Conservation (phyloP, 2,113 vertebrate genomes). For the Delphinus delphis region DNA sequence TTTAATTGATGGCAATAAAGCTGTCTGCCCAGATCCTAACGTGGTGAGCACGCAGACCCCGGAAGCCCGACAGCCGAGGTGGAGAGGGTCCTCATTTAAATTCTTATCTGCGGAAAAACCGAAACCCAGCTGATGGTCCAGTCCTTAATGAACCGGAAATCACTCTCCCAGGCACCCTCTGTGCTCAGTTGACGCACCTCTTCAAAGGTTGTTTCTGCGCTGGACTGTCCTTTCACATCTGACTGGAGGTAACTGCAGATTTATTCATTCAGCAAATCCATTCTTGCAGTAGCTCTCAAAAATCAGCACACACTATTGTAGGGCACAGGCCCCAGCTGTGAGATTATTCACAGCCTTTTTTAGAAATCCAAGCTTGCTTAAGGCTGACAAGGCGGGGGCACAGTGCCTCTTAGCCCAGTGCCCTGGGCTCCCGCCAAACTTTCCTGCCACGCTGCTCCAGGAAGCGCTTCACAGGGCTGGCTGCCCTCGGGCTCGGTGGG, state of each 20-base stretch:
- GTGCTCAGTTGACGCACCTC: conserved; percentile 56
- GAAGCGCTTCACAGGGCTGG: background rate
- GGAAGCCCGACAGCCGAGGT: background rate
- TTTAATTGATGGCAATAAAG: conserved; percentile 65
- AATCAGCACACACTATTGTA: conserved; percentile 75
- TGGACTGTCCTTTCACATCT: conserved; percentile 61
- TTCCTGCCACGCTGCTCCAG: background rate
- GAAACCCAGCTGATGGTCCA: background rate
- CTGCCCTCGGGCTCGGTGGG: background rate
- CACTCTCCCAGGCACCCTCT: conserved; percentile 4
- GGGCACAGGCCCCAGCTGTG: conserved; percentile 70
- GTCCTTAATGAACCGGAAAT: conserved; percentile 52
- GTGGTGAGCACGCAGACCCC: background rate
- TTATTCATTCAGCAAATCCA: conserved; percentile 77
- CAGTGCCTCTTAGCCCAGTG: background rate
- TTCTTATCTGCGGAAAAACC: conserved; percentile 42
- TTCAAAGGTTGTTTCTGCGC: conserved; percentile 63
- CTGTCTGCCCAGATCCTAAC: background rate
- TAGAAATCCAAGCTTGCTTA: conserved; percentile 76
- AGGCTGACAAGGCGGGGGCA: conserved; percentile 65
- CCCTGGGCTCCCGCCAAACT: background rate
- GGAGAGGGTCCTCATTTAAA: conserved; percentile 41
- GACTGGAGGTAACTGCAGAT: conserved; percentile 56
- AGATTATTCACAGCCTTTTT: conserved; percentile 80
- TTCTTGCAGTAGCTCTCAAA: conserved; percentile 73